Conservation (phyloP, 2,888 invertebrate genomes). For the Andrena hattorfiana region DNA sequence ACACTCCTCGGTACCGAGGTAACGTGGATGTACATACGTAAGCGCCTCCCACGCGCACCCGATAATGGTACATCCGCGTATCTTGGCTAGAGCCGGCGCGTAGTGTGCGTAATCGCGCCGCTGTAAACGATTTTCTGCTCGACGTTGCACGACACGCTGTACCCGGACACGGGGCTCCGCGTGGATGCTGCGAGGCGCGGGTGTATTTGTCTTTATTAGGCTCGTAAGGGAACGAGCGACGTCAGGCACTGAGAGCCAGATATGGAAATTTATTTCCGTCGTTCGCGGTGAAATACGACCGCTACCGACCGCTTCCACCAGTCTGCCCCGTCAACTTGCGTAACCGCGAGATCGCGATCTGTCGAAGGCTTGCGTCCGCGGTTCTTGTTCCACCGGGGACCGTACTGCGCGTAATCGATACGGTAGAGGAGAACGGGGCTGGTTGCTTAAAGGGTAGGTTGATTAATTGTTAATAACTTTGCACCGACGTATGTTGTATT, state of each 20-base stretch:
- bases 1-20: constrained; percentile 50
- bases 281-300: constrained; percentile 54
- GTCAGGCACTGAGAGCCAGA: constrained; percentile 41
- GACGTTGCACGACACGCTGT: constrained; percentile 42
- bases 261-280: constrained; percentile 62
- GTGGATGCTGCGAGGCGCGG: constrained; percentile 52
- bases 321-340: constrained; percentile 15
- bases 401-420: no score
- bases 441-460: no score
- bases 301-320: constrained; percentile 40
- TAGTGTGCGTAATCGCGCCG: constrained; percentile 65
- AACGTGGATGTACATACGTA: constrained; percentile 39
- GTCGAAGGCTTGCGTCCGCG: not conserved
- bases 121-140: constrained; percentile 70
- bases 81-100: constrained; percentile 58
- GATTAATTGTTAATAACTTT: no score
- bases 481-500: no score
- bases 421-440: no score
- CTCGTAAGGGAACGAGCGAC: constrained; percentile 63
- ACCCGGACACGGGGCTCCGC: constrained; percentile 65
- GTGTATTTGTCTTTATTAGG: constrained; percentile 70
- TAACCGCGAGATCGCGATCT: constrained; percentile 29
- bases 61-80: constrained; percentile 75
- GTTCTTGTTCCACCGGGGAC: not conserved
- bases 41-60: constrained; percentile 68